Evolutionary conservation across 2,888 invertebrate species (phyloP), one percentile per base, ranked within the genome.

Genomic region (Sacculina carcini): DNA sequence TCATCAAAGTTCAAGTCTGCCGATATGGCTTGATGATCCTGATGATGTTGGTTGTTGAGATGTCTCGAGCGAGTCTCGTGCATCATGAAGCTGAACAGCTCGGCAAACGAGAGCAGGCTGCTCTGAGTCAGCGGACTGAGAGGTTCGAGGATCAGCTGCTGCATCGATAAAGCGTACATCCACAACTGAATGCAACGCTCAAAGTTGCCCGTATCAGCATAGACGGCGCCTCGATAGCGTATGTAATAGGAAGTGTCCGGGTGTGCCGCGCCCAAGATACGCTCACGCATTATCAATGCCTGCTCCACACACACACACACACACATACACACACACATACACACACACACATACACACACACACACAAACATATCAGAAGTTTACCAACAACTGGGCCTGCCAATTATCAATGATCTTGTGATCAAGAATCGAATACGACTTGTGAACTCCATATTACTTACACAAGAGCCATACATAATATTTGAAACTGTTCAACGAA

Each of bases 221-320:
- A 92, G 56, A 90, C 78, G 0, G 86, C 86, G 54, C 86, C 86
- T 61, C 87, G 74, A 67, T 86, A 90, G 19, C 92, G 75, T 58
- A 94, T 89, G 68, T 89, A 92, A 69, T 92, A 92, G 61, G 86
- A 85, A 42, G 92, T 92, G 67, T 92, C 90, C 0, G 92, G 90
- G 73, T 94, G 92, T 9, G 86, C 87, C 2, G 90, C 89, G 2
- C 69, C 69, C 71, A 92, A 69, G 59, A 92, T 90, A 60, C 92
- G 71, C 67, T 92, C 90, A 52, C 92, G 71, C 55, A 92, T 85
- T 54, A 92, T 77, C 50, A 94, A 59, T 5, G 72, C 69, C 58
- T 61, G 52, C 36, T 52, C 55, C 26, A 12, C 9, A 12, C 26
- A 12, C 21, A 6, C 23, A 7, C n/a, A n/a, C n/a, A n/a, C n/a